phyloP scores from a whole-genome alignment of 2,797 vertebrate genomes.

The Trachurus trachurus region DNA sequence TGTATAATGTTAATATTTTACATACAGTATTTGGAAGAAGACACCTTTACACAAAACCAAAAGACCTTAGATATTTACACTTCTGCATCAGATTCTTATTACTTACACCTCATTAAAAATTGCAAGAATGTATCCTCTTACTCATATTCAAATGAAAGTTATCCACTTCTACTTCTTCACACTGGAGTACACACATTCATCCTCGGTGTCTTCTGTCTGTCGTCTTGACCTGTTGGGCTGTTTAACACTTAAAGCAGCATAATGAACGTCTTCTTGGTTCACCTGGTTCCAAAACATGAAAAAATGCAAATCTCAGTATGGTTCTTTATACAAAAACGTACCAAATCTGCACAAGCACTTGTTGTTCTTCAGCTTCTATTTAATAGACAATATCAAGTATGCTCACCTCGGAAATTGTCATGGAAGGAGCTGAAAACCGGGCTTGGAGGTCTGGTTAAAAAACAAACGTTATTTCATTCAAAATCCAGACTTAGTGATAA shows the following conservation, averaged over 20 bases:
- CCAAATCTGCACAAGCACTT: no score
- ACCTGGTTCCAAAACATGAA: not conserved
- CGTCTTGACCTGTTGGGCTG: constrained; percentile 3
- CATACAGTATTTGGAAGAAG: no score
- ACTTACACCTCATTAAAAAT: no score
- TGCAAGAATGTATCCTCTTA: no score
- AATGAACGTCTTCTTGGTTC: constrained; percentile 28
- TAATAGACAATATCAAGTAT: no score
- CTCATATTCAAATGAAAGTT: no score
- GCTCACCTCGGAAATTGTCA: not conserved
- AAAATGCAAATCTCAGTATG: not conserved
- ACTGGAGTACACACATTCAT: constrained; percentile 51
- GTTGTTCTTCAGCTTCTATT: not conserved
- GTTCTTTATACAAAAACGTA: not conserved
- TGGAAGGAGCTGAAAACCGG: not conserved
- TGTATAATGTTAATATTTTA: no score
- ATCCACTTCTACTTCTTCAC: constrained; percentile 18
- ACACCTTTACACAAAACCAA: no score
- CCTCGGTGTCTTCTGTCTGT: not conserved
- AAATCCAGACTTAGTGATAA: not conserved
- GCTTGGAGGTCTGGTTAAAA: not conserved
- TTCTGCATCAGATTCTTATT: no score
- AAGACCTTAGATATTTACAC: no score
- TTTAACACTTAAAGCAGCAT: constrained; percentile 17
- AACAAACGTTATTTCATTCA: not conserved